Evolutionary conservation across 2,797 vertebrate genomes (phyloP).

Genomic region (Urocyon cinereoargenteus): DNA sequence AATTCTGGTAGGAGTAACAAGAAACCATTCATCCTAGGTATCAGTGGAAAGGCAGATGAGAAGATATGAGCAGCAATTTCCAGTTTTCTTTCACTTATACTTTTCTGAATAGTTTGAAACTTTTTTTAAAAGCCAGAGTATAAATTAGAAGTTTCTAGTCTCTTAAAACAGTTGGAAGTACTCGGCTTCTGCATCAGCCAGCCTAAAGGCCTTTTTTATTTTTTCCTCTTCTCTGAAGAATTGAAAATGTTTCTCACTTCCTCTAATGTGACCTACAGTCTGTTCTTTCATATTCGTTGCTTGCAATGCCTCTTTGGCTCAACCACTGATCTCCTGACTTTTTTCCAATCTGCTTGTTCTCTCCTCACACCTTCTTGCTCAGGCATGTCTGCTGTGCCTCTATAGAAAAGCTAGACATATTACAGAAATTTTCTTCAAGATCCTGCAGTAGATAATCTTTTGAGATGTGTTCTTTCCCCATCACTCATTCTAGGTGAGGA

Average conservation of each 20-base stretch:
- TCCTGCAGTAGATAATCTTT: not conserved
- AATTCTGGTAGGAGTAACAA: not conserved
- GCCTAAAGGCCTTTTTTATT: not conserved
- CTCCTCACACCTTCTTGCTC: not conserved
- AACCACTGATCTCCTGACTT: not conserved
- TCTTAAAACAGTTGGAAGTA: not conserved
- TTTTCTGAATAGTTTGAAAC: not conserved
- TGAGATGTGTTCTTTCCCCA: no score
- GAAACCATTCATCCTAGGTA: not conserved
- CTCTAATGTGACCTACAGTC: not conserved
- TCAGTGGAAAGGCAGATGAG: not conserved
- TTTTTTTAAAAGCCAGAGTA: not conserved
- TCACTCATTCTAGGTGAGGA: not conserved
- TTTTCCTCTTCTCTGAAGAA: not conserved
- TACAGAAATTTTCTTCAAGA: not conserved
- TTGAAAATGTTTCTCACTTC: not conserved
- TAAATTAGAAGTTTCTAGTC: not conserved
- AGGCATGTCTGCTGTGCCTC: not conserved
- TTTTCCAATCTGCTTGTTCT: not conserved
- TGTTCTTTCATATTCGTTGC: not conserved
- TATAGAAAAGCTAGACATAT: not conserved
- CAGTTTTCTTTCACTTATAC: slow-evolving; percentile 13
- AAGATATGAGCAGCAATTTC: not conserved
- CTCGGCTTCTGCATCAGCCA: not conserved
- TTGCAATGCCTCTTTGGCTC: not conserved